phyloP scores from a whole-genome alignment of 2,888 invertebrate genomes.

The Acleris holmiana region DNA sequence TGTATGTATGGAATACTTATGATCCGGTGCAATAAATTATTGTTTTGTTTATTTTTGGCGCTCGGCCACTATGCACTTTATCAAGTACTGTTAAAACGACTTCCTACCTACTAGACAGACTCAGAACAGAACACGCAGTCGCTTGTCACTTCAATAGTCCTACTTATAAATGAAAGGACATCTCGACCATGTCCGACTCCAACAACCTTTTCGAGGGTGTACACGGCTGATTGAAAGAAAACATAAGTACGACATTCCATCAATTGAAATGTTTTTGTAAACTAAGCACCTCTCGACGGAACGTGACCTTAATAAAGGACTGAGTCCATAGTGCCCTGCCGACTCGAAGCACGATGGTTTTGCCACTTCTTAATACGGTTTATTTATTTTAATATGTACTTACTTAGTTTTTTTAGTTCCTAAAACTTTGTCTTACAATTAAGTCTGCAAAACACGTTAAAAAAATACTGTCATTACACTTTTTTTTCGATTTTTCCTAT shows the following conservation, averaged over 20 bases:
- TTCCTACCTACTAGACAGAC: too few relatives aligned
- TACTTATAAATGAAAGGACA: slow-evolving; percentile 41
- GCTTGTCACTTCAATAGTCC: slow-evolving; percentile 19
- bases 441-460: not conserved
- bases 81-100: too few relatives aligned
- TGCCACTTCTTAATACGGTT: slow-evolving; percentile 23
- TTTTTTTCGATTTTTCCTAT: too few relatives aligned
- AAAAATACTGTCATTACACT: too few relatives aligned
- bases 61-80: not conserved
- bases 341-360: slow-evolving; percentile 37
- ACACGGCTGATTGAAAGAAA: slow-evolving; percentile 67
- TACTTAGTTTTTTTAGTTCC: too few relatives aligned
- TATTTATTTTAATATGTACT: slow-evolving; percentile 16
- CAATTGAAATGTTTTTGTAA: slow-evolving; percentile 59
- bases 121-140: not conserved
- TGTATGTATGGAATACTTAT: too few relatives aligned
- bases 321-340: slow-evolving; percentile 53
- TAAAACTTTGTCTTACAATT: too few relatives aligned
- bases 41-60: too few relatives aligned
- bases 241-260: slow-evolving; percentile 63
- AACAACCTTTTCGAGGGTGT: slow-evolving; percentile 57
- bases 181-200: slow-evolving; percentile 47
- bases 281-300: slow-evolving; percentile 73
- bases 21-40: too few relatives aligned
- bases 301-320: slow-evolving; percentile 76